Conservation (phyloP, 2,113 vertebrate genomes). For the Nothoprocta pentlandii region DNA sequence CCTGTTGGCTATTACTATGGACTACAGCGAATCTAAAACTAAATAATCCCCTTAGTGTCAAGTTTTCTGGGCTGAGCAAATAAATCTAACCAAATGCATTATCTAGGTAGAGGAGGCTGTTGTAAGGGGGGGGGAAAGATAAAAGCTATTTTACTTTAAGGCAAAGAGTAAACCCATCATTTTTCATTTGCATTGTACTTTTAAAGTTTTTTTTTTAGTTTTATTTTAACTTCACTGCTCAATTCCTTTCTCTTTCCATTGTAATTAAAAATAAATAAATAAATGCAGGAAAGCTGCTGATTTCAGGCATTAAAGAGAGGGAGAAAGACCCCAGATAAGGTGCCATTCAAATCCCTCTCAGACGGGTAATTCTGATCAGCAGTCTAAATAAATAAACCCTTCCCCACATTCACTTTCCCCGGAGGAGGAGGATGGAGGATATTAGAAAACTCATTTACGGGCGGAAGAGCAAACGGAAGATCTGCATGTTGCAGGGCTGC, state of each 20-base stretch:
- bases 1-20: conserved; percentile 91
- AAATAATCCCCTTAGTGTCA: conserved; percentile 98
- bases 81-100: conserved; percentile 92
- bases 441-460: conserved; percentile 54
- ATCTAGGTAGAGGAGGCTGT: conserved; percentile 89
- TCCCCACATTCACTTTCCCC: neutral
- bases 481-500: neutral
- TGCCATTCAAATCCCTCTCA: conserved; percentile 71
- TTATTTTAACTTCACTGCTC: conserved; percentile 69
- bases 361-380: conserved; percentile 59
- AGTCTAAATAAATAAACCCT: conserved; percentile 62
- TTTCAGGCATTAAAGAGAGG: conserved; percentile 64
- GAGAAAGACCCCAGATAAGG: conserved; percentile 54
- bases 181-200: conserved; percentile 78
- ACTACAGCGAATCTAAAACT: conserved; percentile 91
- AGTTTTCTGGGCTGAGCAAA: conserved; percentile 90
- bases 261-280: conserved; percentile 77
- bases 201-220: conserved; percentile 57
- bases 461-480: conserved; percentile 5
- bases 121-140: conserved; percentile 75
- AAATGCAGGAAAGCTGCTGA: conserved; percentile 54
- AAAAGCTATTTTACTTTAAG: conserved; percentile 88
- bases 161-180: conserved; percentile 78
- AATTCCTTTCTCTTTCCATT: conserved; percentile 50
- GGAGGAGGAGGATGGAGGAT: neutral